Base-by-base conservation (phyloP, 2,113 vertebrate species). In the Chaetorhynchus papuensis region DNA sequence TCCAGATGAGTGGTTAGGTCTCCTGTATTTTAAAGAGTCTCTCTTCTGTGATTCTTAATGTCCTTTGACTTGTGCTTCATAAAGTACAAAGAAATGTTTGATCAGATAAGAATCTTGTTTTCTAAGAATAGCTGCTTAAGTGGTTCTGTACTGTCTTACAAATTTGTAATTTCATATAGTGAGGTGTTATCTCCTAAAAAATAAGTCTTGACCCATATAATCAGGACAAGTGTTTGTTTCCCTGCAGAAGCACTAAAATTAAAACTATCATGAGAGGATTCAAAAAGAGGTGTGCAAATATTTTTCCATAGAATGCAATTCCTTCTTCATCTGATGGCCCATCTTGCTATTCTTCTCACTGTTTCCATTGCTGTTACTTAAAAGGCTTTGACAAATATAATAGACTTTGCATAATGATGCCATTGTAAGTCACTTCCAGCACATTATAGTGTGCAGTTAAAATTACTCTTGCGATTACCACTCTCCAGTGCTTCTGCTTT, bases 371-470 rank as follows among this genome's bases (percentile, higher is more conserved):
- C 87, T 93, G 81, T 85, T 87, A 60, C 87, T 95, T 96, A 92
- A 93, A 94, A 93, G 56, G 87, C 75, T 94, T 94, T 92, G 82
- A 93, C 68, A 91, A 96, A 93, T 94, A 80, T 83, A 85, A 93
- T 86, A 96, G 84, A 86, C 47, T 93, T 89, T 85, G 82, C 5
- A 18, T 85, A 83, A 91, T 81, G 66, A 94, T 91, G 82, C 79
- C 84, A 65, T 68, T 89, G 74, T 75, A 96, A 95, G 87, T 93
- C 63, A 91, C 74, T 96, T 96, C 53, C 84, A 93, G 84, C 39
- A 61, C 85, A 80, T 93, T 89, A 83, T 39, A 61, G 37, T 41
- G 35, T 88, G 70, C 18, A 14, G 91, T 92, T 94, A 86, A 94
- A 94, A 83, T 70, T 64, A 78, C 68, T 92, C 79, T 86, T 89